Evolutionary conservation across 2,797 vertebrate genomes (phyloP).

Genomic region (Phrynocephalus vlangalii): DNA sequence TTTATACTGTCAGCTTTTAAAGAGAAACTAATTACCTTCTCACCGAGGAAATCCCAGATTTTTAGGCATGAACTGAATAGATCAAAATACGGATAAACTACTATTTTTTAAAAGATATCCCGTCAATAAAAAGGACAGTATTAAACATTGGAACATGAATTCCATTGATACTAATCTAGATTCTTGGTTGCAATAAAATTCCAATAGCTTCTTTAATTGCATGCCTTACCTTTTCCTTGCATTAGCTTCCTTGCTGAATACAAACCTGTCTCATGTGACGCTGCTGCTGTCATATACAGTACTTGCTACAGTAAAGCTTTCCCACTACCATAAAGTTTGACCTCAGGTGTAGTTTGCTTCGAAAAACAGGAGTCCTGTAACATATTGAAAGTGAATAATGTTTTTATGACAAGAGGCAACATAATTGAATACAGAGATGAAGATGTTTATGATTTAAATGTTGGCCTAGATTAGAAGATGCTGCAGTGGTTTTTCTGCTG

Average conservation of each 20-base stretch:
- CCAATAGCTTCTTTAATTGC: neutral
- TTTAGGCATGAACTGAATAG: neutral
- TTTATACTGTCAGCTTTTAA: constrained; percentile 28
- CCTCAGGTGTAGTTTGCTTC: neutral
- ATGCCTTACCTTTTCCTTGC: constrained; percentile 28
- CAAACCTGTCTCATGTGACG: constrained; percentile 32
- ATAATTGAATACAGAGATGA: neutral
- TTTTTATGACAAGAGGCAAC: neutral
- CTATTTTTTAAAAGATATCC: neutral
- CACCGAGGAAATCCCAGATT: constrained; percentile 29
- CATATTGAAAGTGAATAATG: neutral
- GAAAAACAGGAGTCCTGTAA: neutral
- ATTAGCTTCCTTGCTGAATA: constrained; percentile 30
- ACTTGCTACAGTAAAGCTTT: neutral
- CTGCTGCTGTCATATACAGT: constrained; percentile 12
- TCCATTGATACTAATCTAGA: neutral
- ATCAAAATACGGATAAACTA: neutral
- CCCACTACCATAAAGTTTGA: neutral
- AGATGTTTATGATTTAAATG: neutral
- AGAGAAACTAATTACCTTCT: constrained; percentile 27
- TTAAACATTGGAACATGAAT: neutral
- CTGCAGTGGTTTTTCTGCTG: neutral
- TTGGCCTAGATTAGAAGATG: neutral
- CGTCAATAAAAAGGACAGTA: neutral
- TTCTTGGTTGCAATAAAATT: constrained; percentile 9